Base-by-base conservation (phyloP, 2,888 invertebrate genomes). In the Calameuta pallipes region DNA sequence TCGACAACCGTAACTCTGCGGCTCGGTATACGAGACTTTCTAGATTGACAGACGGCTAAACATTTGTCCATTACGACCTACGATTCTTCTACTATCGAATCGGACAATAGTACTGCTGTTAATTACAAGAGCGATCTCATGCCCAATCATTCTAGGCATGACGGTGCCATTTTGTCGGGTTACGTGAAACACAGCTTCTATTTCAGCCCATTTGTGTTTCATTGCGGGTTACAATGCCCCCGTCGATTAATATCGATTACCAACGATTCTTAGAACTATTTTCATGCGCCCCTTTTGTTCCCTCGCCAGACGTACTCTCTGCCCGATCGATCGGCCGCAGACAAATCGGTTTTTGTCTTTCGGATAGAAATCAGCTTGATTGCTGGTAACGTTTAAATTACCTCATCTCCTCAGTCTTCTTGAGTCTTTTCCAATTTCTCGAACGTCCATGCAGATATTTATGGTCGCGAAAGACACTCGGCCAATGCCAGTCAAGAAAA, bases 81-180 rank as follows among this genome's bases (percentile, higher is more conserved):
- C 76, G 69, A 73, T 33, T 33, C 31, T 15, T 33, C 71, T 31
- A 34, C 31, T 30, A 31, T 33, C 34, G 41, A 56, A 41, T 41
- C 77, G 80, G 80, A 80, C 82, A 81, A 84, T 84, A 84, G 80
- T 84, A 84, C 82, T 81, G 80, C 83, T 79, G 82, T 85, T 84
- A 84, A 85, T 84, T 85, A 85, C 81, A 83, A 81, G 80, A 80
- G 80, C 79, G 81, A 83, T 83, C 83, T 80, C 80, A 74, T 78
- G 71, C 77, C 80, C 82, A 81, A 82, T 83, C 82, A 82, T 84
- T 81, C 78, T 76, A 75, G 78, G 75, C 80, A 79, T 80, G 82
- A 74, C 75, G 75, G 69, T 73, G 75, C 78, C 34, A 75, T 71
- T 81, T 75, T n/a, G 35, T 77, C 78, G 75, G 76, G 76, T 78